Conservation (phyloP, 2,113 vertebrate genomes). For the Catharus minimus region DNA sequence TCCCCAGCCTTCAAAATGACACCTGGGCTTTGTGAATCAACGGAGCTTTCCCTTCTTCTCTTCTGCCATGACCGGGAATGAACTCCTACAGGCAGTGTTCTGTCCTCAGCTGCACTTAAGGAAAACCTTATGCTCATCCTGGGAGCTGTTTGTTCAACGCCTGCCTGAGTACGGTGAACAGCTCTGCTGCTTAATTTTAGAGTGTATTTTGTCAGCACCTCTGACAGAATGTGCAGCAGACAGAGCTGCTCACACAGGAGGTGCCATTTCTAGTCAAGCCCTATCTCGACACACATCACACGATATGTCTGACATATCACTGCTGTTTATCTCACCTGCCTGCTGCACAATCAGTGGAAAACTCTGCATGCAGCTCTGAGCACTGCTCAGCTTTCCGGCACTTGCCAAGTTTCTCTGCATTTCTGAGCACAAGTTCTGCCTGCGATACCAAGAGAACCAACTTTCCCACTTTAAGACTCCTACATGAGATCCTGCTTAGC, state of each 20-base stretch:
- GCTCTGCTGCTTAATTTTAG: not conserved
- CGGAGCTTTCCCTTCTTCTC: not conserved
- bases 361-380: not conserved
- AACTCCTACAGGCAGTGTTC: not conserved
- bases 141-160: not conserved
- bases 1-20: not conserved
- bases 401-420: not conserved
- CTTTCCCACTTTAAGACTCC: not conserved
- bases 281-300: not conserved
- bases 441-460: accelerated
- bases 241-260: not conserved
- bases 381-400: not conserved
- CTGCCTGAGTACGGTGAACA: accelerated
- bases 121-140: not conserved
- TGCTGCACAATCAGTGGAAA: not conserved
- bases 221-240: not conserved
- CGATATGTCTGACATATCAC: not conserved
- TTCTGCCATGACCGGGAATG: accelerated
- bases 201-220: not conserved
- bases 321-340: not conserved
- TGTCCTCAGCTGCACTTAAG: not conserved
- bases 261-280: not conserved
- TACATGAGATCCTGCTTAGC: not conserved
- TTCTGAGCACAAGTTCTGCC: not conserved
- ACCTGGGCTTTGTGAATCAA: not conserved